Evolutionary conservation across 2,113 vertebrate genomes (phyloP).

Genomic region (Argyrosomus japonicus): DNA sequence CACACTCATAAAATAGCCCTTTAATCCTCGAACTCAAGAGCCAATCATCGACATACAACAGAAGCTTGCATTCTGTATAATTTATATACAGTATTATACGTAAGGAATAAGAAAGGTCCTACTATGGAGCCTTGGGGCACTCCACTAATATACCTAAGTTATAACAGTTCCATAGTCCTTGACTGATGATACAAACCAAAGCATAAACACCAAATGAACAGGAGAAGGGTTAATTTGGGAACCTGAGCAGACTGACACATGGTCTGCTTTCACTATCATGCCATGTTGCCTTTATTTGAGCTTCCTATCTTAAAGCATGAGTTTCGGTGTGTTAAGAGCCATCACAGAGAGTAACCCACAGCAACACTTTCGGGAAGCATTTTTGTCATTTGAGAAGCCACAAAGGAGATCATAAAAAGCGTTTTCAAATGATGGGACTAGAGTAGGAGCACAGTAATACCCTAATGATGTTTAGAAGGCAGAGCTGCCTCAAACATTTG

Average conservation of each 20-base stretch:
- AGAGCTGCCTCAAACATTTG: slow-evolving; percentile 9
- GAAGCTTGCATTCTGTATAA: no score
- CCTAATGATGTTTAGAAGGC: slow-evolving; percentile 17
- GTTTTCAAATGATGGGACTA: neutral
- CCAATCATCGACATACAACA: no score
- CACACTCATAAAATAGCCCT: no score
- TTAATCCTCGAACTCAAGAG: no score
- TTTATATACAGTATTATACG: no score
- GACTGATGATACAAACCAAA: no score
- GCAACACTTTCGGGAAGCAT: neutral
- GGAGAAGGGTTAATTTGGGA: no score
- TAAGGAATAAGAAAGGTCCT: no score
- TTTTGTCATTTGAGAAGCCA: neutral
- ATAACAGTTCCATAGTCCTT: no score
- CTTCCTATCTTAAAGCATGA: neutral
- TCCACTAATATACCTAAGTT: no score
- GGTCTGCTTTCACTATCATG: neutral
- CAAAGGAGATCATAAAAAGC: neutral
- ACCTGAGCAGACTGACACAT: neutral
- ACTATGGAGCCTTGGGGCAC: no score
- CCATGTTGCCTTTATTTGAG: neutral
- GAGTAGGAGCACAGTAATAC: neutral
- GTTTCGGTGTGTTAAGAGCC: neutral
- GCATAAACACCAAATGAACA: no score
- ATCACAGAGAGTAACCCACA: neutral